Percentiles rank a stretch among this genome's conserved stretches.
Evolutionary conservation across 2,888 invertebrate genomes (phyloP).

Genomic region (Saturnia japonica): DNA sequence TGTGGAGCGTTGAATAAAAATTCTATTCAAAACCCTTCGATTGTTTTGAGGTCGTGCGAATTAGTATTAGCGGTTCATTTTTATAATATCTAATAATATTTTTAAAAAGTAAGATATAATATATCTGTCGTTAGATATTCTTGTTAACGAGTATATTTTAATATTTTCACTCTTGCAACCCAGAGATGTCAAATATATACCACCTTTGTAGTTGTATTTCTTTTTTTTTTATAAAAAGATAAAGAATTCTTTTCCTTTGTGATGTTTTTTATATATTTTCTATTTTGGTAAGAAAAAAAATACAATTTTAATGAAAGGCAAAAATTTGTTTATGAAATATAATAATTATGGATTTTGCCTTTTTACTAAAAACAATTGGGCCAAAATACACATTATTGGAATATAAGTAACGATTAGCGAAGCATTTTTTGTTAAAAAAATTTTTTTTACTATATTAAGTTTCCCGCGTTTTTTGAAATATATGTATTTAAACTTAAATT

Average conservation of each 20-base stretch:
- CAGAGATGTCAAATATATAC: not conserved
- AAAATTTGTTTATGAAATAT: not conserved
- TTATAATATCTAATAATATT: conserved; percentile 46
- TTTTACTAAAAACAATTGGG: not conserved
- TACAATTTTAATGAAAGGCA: too few species aligned
- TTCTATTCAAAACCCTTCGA: conserved; percentile 36
- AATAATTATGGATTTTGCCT: not conserved
- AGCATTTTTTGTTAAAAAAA: not conserved
- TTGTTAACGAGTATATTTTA: conserved; percentile 4
- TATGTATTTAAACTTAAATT: too few species aligned
- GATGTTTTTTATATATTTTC: not conserved
- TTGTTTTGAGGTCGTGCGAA: conserved; percentile 61
- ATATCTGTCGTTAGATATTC: not conserved
- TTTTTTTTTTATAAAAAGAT: not conserved
- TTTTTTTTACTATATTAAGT: too few species aligned
- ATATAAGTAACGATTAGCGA: not conserved
- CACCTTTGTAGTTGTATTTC: not conserved
- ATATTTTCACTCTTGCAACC: conserved; percentile 2
- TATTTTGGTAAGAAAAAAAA: not conserved
- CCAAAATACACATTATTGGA: not conserved
- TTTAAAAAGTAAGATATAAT: not conserved
- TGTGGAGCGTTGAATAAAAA: conserved; percentile 30
- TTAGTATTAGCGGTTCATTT: conserved; percentile 74
- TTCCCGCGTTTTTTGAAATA: not conserved
- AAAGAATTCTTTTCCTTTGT: not conserved